A percentile compares a stretch with the other conserved stretches of the same genome.
Conservation (phyloP, 2,797 vertebrate species). For the Spheniscus humboldti region DNA sequence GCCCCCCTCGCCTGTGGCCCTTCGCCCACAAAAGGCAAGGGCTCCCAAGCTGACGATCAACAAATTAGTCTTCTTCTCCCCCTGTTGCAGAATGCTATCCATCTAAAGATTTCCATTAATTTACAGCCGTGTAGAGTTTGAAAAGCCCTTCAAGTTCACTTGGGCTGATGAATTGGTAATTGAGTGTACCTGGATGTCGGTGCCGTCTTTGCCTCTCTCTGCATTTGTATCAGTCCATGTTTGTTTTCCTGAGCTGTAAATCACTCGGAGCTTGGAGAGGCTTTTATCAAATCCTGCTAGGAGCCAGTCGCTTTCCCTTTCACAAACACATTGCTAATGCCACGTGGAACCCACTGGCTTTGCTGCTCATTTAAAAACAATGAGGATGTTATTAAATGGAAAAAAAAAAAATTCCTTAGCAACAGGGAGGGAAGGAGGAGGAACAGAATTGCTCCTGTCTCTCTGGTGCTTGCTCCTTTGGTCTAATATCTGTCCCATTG, state of each 20-base stretch:
- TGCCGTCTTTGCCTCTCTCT: conserved; percentile 7
- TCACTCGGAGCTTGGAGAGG: conserved; percentile 61
- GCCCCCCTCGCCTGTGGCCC: neutral
- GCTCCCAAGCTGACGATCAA: neutral
- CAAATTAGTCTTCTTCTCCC: conserved; percentile 18
- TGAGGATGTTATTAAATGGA: conserved; percentile 43
- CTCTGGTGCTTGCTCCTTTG: conserved; percentile 20
- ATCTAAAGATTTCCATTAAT: conserved; percentile 59
- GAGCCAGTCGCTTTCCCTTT: conserved; percentile 24
- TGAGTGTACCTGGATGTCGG: conserved; percentile 49
- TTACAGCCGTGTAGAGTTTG: conserved; percentile 56
- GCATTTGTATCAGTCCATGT: conserved; percentile 42
- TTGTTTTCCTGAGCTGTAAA: conserved; percentile 64
- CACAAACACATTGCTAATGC: conserved; percentile 53
- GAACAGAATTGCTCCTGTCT: conserved; percentile 44
- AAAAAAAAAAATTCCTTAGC: neutral
- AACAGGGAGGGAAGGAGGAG: neutral
- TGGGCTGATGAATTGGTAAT: conserved; percentile 67
- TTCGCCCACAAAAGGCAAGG: neutral
- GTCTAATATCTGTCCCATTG: conserved; percentile 50
- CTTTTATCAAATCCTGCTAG: conserved; percentile 65
- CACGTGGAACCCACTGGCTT: conserved; percentile 27
- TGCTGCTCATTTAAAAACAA: conserved; percentile 57
- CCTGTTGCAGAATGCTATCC: neutral
- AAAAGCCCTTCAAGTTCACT: conserved; percentile 65